phyloP scores from a whole-genome alignment of 2,113 vertebrate genomes.

The Rousettus leschenaultii region DNA sequence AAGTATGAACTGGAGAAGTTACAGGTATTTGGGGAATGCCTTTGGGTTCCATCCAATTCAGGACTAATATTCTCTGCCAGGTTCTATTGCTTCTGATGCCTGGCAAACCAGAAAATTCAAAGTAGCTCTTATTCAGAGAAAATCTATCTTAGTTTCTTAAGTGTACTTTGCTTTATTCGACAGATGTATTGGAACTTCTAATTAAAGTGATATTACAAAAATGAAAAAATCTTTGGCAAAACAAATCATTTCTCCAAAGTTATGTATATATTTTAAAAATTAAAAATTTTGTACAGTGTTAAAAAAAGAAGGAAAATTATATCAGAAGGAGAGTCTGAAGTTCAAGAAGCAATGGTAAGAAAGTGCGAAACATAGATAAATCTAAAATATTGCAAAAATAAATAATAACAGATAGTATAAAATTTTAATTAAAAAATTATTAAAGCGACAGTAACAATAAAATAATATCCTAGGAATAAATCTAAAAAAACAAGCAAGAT shows the following conservation, averaged over 20 bases:
- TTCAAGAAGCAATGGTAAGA: not conserved
- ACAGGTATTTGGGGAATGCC: constrained; percentile 50
- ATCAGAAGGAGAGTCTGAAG: not conserved
- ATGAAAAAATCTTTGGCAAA: constrained; percentile 8
- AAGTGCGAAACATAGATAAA: not conserved
- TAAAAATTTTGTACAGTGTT: not conserved
- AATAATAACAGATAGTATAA: not conserved
- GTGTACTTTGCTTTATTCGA: constrained; percentile 35
- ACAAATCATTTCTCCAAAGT: not conserved
- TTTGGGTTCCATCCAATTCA: constrained; percentile 64
- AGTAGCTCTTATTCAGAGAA: constrained; percentile 48
- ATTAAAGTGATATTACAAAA: not conserved
- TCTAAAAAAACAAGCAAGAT: not conserved
- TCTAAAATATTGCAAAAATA: not conserved
- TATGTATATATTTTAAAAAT: not conserved
- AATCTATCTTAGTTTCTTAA: constrained; percentile 8
- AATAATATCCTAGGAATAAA: not conserved
- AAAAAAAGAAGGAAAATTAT: not conserved
- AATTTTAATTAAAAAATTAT: not conserved
- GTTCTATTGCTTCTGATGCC: constrained; percentile 30
- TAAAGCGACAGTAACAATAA: not conserved
- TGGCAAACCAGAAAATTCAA: constrained; percentile 22
- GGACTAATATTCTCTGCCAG: constrained; percentile 50
- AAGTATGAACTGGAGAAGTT: constrained; percentile 65
- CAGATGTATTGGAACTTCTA: not conserved